Percentiles rank a stretch among this genome's conserved stretches.
Evolutionary conservation across 53 echinoderm and acorn worm species (phyloP).

Genomic region (Luidia sarsii): DNA sequence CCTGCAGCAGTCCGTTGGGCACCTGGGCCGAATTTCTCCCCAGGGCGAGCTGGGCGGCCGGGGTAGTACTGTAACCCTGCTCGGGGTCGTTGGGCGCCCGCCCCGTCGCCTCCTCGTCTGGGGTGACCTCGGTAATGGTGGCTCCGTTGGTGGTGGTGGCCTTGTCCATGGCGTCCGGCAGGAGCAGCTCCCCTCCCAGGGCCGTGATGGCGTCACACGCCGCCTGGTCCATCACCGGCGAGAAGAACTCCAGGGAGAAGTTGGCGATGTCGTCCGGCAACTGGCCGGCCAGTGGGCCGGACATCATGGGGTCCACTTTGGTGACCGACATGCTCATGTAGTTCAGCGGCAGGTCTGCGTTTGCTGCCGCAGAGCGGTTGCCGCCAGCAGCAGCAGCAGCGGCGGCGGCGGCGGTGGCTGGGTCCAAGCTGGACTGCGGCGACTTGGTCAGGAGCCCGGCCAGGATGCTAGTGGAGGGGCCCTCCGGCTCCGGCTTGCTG

Average conservation of each 20-base stretch:
- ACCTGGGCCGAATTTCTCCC: slow-evolving; percentile 15
- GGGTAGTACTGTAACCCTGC: slow-evolving; percentile 6
- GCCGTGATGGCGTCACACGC: slow-evolving; percentile 58
- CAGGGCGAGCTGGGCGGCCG: not conserved
- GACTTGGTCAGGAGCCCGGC: slow-evolving; percentile 27
- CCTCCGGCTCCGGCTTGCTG: not conserved
- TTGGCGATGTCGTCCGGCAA: slow-evolving; percentile 89
- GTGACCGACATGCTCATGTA: slow-evolving; percentile 56
- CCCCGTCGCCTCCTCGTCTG: slow-evolving; percentile 33
- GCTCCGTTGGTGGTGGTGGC: not conserved
- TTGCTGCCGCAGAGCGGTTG: not conserved
- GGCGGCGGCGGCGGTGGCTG: not conserved
- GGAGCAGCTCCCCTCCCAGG: slow-evolving; percentile 49
- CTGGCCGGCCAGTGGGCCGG: slow-evolving; percentile 40
- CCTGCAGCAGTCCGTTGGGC: slow-evolving; percentile 18
- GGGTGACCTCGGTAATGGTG: slow-evolving; percentile 33
- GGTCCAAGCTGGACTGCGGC: not conserved
- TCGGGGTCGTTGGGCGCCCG: slow-evolving; percentile 7
- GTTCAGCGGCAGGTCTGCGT: slow-evolving; percentile 23
- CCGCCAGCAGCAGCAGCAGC: not conserved
- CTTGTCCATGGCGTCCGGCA: slow-evolving; percentile 3
- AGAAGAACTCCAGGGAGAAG: slow-evolving; percentile 85
- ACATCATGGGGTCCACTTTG: slow-evolving; percentile 57
- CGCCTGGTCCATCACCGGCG: slow-evolving; percentile 72
- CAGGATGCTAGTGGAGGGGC: slow-evolving; percentile 43